Evolutionary conservation across 2,888 invertebrate species (phyloP).

Genomic region (Brachyptera risi): DNA sequence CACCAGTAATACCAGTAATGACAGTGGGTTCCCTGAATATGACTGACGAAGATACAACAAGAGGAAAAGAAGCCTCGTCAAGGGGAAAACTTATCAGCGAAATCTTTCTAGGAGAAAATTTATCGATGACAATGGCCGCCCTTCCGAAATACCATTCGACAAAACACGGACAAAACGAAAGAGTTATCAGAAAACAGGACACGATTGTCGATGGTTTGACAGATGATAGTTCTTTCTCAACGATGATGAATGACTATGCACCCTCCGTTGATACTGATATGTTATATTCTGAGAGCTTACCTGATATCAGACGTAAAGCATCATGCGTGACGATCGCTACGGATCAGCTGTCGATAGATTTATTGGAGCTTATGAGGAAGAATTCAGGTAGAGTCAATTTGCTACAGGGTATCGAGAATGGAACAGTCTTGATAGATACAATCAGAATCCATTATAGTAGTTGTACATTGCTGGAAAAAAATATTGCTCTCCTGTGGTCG

Average conservation of each 20-base stretch:
- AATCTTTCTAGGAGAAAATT: too few relatives aligned
- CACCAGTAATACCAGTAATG: too few relatives aligned
- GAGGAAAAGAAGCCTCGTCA: too few relatives aligned
- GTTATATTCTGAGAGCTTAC: not conserved
- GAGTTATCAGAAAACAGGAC: too few relatives aligned
- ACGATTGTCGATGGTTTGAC: too few relatives aligned
- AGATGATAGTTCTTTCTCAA: too few relatives aligned
- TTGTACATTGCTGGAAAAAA: conserved; percentile 10
- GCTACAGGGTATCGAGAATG: conserved; percentile 8
- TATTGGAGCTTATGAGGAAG: conserved; percentile 14
- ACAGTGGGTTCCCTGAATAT: too few relatives aligned
- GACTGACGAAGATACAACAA: too few relatives aligned
- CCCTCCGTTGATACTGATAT: not conserved
- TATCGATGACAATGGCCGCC: too few relatives aligned
- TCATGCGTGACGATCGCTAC: conserved; percentile 3
- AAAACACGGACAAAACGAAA: too few relatives aligned
- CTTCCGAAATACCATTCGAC: too few relatives aligned
- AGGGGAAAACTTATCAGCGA: too few relatives aligned
- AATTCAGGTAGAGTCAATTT: not conserved
- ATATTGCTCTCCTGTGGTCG: conserved; percentile 26
- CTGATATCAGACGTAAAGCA: not conserved
- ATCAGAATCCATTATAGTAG: not conserved
- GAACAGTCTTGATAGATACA: not conserved
- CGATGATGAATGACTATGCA: conserved; percentile 5
- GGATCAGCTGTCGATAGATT: conserved; percentile 2